Evolutionary conservation across 2,888 invertebrate genomes (phyloP).

Genomic region (Psylliodes chrysocephalus): DNA sequence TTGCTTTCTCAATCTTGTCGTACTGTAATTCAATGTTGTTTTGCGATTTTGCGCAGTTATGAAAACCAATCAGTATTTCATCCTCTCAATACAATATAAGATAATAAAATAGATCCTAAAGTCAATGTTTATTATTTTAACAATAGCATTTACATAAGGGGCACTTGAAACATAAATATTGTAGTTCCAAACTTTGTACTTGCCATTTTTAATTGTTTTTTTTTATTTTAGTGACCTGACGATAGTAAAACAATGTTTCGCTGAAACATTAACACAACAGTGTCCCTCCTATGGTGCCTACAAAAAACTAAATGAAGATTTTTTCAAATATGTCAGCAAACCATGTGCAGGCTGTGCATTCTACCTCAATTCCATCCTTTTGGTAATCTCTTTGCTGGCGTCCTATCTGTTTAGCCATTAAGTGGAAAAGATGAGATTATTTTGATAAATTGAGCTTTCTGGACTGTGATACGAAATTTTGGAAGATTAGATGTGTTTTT

Average conservation of each 20-base stretch:
- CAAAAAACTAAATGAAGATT: conserved; percentile 36
- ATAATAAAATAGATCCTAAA: too few relatives aligned
- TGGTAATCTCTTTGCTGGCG: conserved; percentile 30
- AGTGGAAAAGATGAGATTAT: background rate
- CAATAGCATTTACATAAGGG: too few relatives aligned
- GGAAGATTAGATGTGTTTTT: background rate
- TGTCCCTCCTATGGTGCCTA: conserved; percentile 32
- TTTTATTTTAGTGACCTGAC: conserved; percentile 34
- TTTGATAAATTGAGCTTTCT: background rate
- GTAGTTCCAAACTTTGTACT: too few relatives aligned
- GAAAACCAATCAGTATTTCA: too few relatives aligned
- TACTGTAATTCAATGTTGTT: too few relatives aligned
- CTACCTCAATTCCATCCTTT: conserved; percentile 27
- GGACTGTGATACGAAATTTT: conserved; percentile 15
- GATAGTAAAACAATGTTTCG: conserved; percentile 36
- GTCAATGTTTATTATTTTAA: too few relatives aligned
- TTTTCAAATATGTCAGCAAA: conserved; percentile 39
- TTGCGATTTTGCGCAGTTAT: too few relatives aligned
- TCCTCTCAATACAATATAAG: too few relatives aligned
- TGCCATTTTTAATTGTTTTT: too few relatives aligned
- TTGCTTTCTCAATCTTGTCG: too few relatives aligned
- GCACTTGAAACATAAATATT: too few relatives aligned
- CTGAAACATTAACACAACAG: conserved; percentile 10
- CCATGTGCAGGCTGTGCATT: conserved; percentile 39
- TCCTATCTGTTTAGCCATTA: conserved; percentile 29